A percentile compares a stretch with the other conserved stretches of the same genome.
Conservation (phyloP, 2,113 vertebrate genomes). For the Podarcis cretensis region DNA sequence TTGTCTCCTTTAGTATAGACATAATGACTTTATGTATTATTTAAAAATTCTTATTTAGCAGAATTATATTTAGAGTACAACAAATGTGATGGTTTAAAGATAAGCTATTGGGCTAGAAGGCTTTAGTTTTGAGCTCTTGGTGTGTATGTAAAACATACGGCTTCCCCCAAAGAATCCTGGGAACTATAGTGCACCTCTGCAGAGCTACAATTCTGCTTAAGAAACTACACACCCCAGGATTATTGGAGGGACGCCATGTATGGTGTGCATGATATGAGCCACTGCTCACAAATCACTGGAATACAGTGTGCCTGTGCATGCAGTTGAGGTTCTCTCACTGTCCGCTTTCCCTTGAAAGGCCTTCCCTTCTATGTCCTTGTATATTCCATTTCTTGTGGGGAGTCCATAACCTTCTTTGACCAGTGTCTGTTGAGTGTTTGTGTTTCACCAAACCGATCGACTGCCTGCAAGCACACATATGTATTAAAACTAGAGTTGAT, state of each 20-base stretch:
- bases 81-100: background rate
- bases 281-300: background rate
- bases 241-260: too few relatives aligned
- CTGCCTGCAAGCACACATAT: background rate
- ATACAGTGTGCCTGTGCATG: background rate
- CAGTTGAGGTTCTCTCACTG: background rate
- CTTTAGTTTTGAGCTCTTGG: background rate
- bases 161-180: too few relatives aligned
- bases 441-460: background rate
- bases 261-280: too few relatives aligned
- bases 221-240: too few relatives aligned
- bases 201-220: too few relatives aligned
- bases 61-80: background rate
- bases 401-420: background rate
- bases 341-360: background rate
- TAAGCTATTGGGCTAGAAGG: background rate
- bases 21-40: background rate
- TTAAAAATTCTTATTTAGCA: background rate
- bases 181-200: too few relatives aligned
- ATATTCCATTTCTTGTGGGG: background rate
- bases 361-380: background rate
- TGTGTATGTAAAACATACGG: too few relatives aligned
- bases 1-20: background rate
- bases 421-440: background rate
- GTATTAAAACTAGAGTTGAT: background rate